Evolutionary conservation across 2,113 vertebrate genomes (phyloP), one percentile per base, ranked within the genome.

Genomic region (Arenaria interpres): DNA sequence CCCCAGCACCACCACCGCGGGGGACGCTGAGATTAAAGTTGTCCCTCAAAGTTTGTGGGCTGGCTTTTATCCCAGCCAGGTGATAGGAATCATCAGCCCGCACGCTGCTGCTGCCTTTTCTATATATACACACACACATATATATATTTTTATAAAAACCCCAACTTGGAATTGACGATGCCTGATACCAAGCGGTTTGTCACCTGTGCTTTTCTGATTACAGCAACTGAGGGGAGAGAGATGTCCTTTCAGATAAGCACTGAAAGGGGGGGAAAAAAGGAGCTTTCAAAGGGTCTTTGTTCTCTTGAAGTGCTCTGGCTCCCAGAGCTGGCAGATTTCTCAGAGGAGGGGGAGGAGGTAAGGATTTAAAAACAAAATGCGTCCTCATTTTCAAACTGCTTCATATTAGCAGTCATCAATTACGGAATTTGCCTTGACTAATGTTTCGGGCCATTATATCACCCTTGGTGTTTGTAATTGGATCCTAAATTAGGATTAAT

Each of bases 191-290:
- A 96, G 98, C 97, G 57, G 97, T 97, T 98, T 98, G 96, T 98
- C 98, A 98, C 98, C 97, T 97, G 97, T 69, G 97, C 98, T 98
- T 98, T 98, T 94, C 97, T 97, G 98, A 98, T 94, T 97, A 96
- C 95, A 81, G 97, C 92, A 85, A 93, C 97, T 84, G 94, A 97
- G 97, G 95, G 97, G 94, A 53, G 83, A 96, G 95, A 97, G 98
- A 98, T 98, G 98, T 98, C 98, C 97, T 98, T 98, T 98, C 97
- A 98, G 98, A 98, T 98, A 98, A 97, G 96, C 96, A 90, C 68
- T 92, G 96, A 94, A 97, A 96, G 39, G 71, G 68, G 68, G 88
- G 93, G 67, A 15, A 45, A 84, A 88, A 97, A 95, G 79, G 81
- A 94, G 95, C 89, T 97, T 98, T 98, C 98, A 98, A 98, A 98